phyloP scores from a whole-genome alignment of 1,140 invertebrate species.

The Drosophila leontia region DNA sequence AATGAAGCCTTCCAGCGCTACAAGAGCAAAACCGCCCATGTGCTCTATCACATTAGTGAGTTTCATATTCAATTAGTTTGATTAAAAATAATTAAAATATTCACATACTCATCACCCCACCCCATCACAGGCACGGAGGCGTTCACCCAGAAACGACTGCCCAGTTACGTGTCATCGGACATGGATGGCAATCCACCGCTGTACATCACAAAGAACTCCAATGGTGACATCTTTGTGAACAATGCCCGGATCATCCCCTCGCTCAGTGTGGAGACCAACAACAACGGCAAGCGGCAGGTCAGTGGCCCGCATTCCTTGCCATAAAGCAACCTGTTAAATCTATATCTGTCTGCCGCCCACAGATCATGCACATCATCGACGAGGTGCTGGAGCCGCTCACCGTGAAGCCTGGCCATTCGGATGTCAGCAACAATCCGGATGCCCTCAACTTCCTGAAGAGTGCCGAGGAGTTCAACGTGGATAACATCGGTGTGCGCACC shows the following conservation, averaged over 20 bases:
- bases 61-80: constrained; percentile 60
- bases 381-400: constrained; percentile 91
- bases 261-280: constrained; percentile 88
- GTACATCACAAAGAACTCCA: constrained; percentile 89
- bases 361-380: constrained; percentile 93
- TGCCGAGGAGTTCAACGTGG: constrained; percentile 90
- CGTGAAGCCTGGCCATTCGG: constrained; percentile 86
- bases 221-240: constrained; percentile 92
- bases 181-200: constrained; percentile 92
- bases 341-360: constrained; percentile 43
- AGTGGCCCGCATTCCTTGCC: constrained; percentile 40
- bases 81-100: constrained; percentile 43
- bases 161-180: constrained; percentile 89
- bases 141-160: constrained; percentile 89
- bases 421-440: constrained; percentile 91
- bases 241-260: constrained; percentile 90
- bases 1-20: constrained; percentile 91
- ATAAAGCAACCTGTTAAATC: constrained; percentile 5
- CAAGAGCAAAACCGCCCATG: constrained; percentile 86
- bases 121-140: constrained; percentile 88
- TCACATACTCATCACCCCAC: constrained; percentile 2
- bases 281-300: constrained; percentile 89
- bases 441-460: constrained; percentile 91
- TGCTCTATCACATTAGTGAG: constrained; percentile 94
- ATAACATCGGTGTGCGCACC: constrained; percentile 88